These are phyloP conservation scores for Sander lucioperca DNA, from an alignment of 2,113 vertebrate genomes.

Conservation along the genomic window DNA sequence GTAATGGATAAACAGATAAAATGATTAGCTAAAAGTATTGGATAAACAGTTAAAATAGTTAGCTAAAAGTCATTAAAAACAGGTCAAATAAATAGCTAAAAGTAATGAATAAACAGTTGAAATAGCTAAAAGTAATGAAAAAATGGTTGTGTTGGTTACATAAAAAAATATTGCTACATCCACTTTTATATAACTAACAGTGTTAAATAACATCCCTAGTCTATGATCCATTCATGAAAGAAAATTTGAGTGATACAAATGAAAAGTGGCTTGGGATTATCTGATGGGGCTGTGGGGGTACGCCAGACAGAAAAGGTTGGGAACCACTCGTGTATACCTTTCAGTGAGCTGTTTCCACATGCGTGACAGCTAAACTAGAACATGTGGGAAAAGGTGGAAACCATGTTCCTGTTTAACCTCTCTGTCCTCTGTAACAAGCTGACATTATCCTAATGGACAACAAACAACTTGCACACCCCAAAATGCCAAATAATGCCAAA, in stretches of 20 bases:
- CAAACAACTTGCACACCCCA: neutral
- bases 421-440: neutral
- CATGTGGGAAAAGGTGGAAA: neutral
- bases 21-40: neutral
- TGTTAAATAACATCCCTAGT: neutral
- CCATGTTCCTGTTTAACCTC: neutral
- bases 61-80: neutral
- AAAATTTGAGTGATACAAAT: neutral
- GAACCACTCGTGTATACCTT: neutral
- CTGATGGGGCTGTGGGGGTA: neutral
- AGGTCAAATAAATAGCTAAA: neutral
- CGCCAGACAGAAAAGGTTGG: neutral
- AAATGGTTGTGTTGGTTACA: neutral
- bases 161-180: neutral
- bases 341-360: neutral
- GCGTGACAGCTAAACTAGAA: neutral
- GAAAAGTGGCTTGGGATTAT: neutral
- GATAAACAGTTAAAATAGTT: neutral
- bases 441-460: neutral
- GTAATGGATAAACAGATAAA: neutral
- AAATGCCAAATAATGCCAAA: neutral
- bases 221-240: too few relatives aligned
- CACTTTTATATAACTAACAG: neutral
- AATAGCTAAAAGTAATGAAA: neutral
- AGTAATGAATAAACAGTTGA: too few relatives aligned